Evolutionary conservation across 2,797 vertebrate genomes (phyloP), one percentile per base, ranked within the genome.

Genomic region (Poeciliopsis infans): DNA sequence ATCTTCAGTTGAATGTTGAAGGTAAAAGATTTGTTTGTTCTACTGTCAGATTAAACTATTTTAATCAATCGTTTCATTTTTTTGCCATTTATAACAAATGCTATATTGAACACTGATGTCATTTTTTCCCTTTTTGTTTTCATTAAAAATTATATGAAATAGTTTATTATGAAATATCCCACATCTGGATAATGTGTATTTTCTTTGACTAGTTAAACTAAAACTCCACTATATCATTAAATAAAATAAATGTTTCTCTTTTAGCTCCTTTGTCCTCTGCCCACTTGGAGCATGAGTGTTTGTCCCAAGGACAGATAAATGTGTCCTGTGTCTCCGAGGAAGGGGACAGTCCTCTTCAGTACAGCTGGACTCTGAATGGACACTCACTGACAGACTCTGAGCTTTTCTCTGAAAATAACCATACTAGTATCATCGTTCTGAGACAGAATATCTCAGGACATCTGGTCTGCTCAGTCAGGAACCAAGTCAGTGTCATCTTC

Each of bases 351-450:
- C 88, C 25, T 83, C 88, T 23, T 79, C 75, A 81, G 74, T 93
- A 89, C 69, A 88, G 45, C 70, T 94, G 89, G 93, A 83, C 84
- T 78, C 88, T 94, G 72, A 15, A 88, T 74, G 83, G 84, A 88
- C 18, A 5, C 36, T 33, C 45, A 2, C 81, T 92, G 84, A 86
- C 28, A 47, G 77, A 87, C 7, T 2, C 59, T 69, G 33, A 87
- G 66, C 85, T 90, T 8, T 0, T 81, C 41, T 71, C 43, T 83
- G 0, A 0, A 82, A 76, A 55, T 13, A 25, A 13, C 7, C 0
- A 74, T 13, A 49, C 33, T 23, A 80, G 76, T 43, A 49, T 2
- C 53, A 80, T 80, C 83, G 87, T 68, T 74, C 85, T 95, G 87
- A 90, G 33, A 75, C 84, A 79, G 72, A 1, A 77, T 0, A 2